Percentiles rank a stretch among this genome's conserved stretches.
Conservation (phyloP, 1,140 invertebrate species). For the Mercenaria mercenaria region DNA sequence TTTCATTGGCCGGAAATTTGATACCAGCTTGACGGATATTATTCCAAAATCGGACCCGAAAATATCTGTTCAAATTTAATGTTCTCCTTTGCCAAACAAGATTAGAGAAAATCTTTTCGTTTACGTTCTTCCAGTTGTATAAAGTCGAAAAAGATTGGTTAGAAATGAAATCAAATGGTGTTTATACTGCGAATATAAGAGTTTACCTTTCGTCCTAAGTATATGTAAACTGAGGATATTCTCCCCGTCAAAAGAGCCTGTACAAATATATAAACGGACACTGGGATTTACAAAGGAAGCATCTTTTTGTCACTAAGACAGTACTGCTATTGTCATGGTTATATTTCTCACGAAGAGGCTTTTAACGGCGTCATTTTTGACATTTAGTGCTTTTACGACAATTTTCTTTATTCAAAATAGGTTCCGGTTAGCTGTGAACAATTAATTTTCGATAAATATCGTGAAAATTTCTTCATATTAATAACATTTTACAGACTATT, state of each 20-base stretch:
- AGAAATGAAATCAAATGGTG: slow-evolving; percentile 55
- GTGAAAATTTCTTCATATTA: too few species aligned
- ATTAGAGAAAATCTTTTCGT: slow-evolving; percentile 51
- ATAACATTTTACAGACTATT: too few species aligned
- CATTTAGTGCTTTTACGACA: neutral
- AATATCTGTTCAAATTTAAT: slow-evolving; percentile 46
- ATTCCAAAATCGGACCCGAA: slow-evolving; percentile 8
- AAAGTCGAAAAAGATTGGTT: slow-evolving; percentile 62
- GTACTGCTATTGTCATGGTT: neutral
- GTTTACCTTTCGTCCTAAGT: slow-evolving; percentile 44
- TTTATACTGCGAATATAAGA: slow-evolving; percentile 31
- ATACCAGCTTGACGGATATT: slow-evolving; percentile 32
- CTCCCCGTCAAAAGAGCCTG: neutral
- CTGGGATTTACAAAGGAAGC: neutral
- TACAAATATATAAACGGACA: slow-evolving; percentile 45
- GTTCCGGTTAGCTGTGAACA: too few species aligned
- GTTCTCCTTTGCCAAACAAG: slow-evolving; percentile 55
- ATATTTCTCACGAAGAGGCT: neutral
- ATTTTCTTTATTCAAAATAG: neutral
- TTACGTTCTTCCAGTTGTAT: slow-evolving; percentile 49
- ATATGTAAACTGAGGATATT: slow-evolving; percentile 55
- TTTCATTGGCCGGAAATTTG: slow-evolving; percentile 49
- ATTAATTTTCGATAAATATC: too few species aligned
- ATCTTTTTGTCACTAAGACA: slow-evolving; percentile 22
- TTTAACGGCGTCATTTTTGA: neutral